phyloP scores from a whole-genome alignment of 2,797 vertebrate genomes.

The Tarsius wallacei region DNA sequence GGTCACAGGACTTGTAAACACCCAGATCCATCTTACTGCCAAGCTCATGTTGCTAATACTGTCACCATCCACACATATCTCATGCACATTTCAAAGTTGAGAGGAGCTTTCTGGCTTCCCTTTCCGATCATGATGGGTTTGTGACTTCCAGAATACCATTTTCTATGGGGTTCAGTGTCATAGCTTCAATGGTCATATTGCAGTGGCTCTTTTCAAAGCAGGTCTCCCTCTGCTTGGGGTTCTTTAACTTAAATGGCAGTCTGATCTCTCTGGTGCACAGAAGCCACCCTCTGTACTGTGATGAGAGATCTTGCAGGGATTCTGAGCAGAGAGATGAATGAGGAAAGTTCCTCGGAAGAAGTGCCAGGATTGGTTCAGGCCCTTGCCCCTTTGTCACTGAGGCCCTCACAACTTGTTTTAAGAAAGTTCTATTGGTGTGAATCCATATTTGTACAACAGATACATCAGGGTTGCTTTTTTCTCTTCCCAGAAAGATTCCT shows the following conservation, averaged over 20 bases:
- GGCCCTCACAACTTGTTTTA: background rate
- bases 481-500: constrained; percentile 62
- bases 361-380: background rate
- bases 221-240: background rate
- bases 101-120: background rate
- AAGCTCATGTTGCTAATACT: background rate
- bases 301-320: background rate
- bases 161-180: background rate
- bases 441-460: constrained; percentile 38
- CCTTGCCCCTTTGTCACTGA: too few species aligned
- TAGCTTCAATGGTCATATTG: background rate
- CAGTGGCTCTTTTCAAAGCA: background rate
- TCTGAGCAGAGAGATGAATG: background rate
- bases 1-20: background rate
- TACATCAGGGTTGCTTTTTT: background rate
- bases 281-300: background rate
- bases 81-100: background rate
- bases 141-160: background rate
- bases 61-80: background rate
- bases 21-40: background rate
- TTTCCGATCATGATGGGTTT: background rate
- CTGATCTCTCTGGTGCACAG: background rate
- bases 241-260: background rate
- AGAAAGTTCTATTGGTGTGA: constrained; percentile 50
- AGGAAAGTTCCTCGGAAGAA: background rate